phyloP scores from a whole-genome alignment of 1,140 invertebrate species.

The Fopius arisanus region DNA sequence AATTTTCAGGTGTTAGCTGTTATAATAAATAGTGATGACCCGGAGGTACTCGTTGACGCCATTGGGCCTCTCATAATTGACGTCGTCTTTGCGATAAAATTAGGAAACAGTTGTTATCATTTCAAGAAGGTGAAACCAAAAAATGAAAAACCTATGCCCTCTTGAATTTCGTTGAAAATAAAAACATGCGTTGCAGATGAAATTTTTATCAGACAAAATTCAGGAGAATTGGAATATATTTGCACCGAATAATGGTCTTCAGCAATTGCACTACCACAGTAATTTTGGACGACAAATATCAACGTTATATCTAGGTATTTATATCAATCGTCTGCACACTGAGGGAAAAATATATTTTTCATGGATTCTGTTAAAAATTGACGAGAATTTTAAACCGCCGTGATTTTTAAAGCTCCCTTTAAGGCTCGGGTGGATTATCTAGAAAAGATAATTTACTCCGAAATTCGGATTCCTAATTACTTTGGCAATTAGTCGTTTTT shows the following conservation, averaged over 20 bases:
- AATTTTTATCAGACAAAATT: not conserved
- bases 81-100: not conserved
- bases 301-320: not conserved
- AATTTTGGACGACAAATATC: not conserved
- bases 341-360: too few species aligned
- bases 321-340: too few species aligned
- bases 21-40: not conserved
- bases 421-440: too few species aligned
- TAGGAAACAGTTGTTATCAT: not conserved
- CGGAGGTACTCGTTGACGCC: not conserved
- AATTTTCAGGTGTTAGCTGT: not conserved
- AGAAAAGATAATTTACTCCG: too few species aligned
- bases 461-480: too few species aligned
- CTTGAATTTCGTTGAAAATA: too few species aligned
- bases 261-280: not conserved
- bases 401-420: too few species aligned
- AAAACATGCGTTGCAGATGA: not conserved
- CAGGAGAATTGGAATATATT: not conserved
- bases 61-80: not conserved
- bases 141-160: too few species aligned
- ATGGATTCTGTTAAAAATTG: too few species aligned
- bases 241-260: not conserved
- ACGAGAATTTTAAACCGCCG: too few species aligned
- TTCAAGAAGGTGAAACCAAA: not conserved
- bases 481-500: too few species aligned